Conservation (phyloP, 2,888 invertebrate genomes). For the Hypomecis atomaria region DNA sequence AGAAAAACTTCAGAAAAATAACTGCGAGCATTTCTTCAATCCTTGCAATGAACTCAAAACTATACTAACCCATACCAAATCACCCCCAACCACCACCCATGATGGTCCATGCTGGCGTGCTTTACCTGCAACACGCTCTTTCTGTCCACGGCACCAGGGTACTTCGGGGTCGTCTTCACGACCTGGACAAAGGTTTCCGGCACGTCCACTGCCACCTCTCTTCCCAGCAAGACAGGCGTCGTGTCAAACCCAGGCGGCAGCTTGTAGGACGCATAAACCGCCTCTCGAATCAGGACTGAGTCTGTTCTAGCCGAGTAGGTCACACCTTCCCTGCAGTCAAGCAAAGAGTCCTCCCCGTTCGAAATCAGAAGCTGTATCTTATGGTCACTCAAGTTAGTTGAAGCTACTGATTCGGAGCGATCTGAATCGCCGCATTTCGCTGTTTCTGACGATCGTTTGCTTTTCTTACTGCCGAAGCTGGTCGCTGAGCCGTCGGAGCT, state of each 20-base stretch:
- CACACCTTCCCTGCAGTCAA: constrained; percentile 77
- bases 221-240: constrained; percentile 76
- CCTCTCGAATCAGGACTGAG: constrained; percentile 78
- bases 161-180: constrained; percentile 90
- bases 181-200: constrained; percentile 94
- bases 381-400: constrained; percentile 69
- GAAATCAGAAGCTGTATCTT: constrained; percentile 78
- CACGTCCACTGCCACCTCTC: constrained; percentile 94
- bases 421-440: constrained; percentile 77
- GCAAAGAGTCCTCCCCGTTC: constrained; percentile 76
- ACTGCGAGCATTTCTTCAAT: neutral
- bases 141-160: constrained; percentile 85
- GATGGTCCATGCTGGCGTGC: constrained; percentile 63
- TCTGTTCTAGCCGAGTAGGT: constrained; percentile 80
- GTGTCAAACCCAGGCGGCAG: constrained; percentile 79
- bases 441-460: constrained; percentile 75
- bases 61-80: constrained; percentile 27
- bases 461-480: constrained; percentile 76
- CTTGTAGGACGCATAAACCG: constrained; percentile 78
- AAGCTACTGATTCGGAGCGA: constrained; percentile 70
- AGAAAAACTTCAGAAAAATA: neutral
- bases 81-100: constrained; percentile 41
- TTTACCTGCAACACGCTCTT: constrained; percentile 81
- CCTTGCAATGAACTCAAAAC: constrained; percentile 10
- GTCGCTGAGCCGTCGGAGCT: constrained; percentile 71